Evolutionary conservation across 1,140 invertebrate genomes (phyloP).

Genomic region (Holotrichia oblita): DNA sequence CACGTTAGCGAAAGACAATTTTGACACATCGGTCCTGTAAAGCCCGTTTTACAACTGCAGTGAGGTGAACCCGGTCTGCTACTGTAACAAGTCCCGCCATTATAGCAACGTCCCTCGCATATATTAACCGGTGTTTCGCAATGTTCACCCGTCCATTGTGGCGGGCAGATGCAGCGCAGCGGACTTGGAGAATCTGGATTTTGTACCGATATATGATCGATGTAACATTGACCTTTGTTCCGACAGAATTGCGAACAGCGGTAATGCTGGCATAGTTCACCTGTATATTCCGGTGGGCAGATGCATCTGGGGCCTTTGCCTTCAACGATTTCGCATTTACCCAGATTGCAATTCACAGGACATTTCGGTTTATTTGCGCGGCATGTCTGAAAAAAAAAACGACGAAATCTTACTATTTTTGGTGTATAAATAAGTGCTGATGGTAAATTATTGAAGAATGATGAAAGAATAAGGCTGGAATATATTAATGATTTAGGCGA

Average conservation of each 20-base stretch:
- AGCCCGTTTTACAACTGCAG: slow-evolving; percentile 68
- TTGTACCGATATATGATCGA: slow-evolving; percentile 56
- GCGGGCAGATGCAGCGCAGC: slow-evolving; percentile 69
- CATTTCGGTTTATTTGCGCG: slow-evolving; percentile 52
- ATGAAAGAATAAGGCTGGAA: too few relatives aligned
- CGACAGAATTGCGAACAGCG: slow-evolving; percentile 71
- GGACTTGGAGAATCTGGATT: slow-evolving; percentile 50
- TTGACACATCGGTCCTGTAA: slow-evolving; percentile 62
- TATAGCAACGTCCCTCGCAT: slow-evolving; percentile 65
- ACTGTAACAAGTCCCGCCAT: slow-evolving; percentile 67
- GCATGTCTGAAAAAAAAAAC: slow-evolving; percentile 48
- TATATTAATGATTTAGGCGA: too few relatives aligned
- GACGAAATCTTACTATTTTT: too few relatives aligned
- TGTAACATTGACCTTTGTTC: slow-evolving; percentile 71
- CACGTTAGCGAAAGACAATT: slow-evolving; percentile 56
- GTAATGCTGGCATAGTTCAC: slow-evolving; percentile 70
- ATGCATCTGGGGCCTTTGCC: slow-evolving; percentile 64
- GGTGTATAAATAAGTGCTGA: too few relatives aligned
- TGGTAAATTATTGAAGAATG: too few relatives aligned
- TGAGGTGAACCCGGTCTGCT: slow-evolving; percentile 58
- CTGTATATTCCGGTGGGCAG: slow-evolving; percentile 70
- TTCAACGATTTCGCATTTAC: slow-evolving; percentile 66
- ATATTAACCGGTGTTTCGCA: slow-evolving; percentile 69
- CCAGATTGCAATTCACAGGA: slow-evolving; percentile 64
- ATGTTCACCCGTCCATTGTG: slow-evolving; percentile 71